Percentiles rank a stretch among this genome's conserved stretches.
phyloP scores from a whole-genome alignment of 2,113 vertebrate species.

The Salvator merianae region DNA sequence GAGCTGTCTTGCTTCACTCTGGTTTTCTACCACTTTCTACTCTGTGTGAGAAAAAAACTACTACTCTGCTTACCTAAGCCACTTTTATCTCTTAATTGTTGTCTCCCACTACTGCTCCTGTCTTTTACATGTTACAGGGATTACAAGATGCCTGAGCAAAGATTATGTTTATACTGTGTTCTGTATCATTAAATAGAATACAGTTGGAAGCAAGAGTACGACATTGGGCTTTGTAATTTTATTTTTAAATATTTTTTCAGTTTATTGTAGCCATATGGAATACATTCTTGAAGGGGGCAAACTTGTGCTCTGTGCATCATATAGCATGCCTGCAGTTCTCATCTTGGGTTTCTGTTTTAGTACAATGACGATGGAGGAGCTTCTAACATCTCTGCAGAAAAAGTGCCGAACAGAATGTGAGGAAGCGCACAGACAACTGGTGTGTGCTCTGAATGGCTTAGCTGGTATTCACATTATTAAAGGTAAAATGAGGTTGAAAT shows the following conservation, averaged over 20 bases:
- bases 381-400: constrained; percentile 94
- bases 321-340: neutral
- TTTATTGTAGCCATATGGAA: neutral
- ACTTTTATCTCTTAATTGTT: neutral
- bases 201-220: neutral
- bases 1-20: neutral
- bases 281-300: neutral
- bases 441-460: constrained; percentile 96
- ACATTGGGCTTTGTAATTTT: neutral
- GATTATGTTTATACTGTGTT: neutral
- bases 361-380: constrained; percentile 99
- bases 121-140: neutral
- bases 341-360: constrained; percentile 72
- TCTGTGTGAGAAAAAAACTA: neutral
- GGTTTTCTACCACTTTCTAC: neutral
- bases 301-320: neutral
- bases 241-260: too few species aligned
- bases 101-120: neutral
- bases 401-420: constrained; percentile 97
- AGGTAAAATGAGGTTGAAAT: constrained; percentile 76
- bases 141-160: neutral
- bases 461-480: constrained; percentile 98
- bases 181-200: constrained; percentile 2
- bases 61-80: too few species aligned
- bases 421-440: constrained; percentile 94